Percentiles rank a stretch among this genome's conserved stretches.
Evolutionary conservation across 2,888 invertebrate genomes (phyloP).

Genomic region (Podabrus alpinus): DNA sequence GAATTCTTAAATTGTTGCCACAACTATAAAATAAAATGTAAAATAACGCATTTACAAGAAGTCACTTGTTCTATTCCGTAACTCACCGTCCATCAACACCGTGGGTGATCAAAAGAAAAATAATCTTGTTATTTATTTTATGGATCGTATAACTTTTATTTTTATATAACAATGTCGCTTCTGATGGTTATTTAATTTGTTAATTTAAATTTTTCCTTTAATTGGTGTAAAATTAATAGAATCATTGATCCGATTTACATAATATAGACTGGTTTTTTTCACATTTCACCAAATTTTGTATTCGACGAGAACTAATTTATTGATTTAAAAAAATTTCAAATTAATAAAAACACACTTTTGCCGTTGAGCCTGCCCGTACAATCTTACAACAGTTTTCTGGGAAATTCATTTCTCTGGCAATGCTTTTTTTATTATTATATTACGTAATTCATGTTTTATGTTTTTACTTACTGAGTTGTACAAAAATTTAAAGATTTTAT

Average conservation of each 20-base stretch:
- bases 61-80: conserved; percentile 18
- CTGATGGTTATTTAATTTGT: background rate
- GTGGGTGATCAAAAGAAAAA: conserved; percentile 17
- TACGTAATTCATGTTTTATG: too few relatives aligned
- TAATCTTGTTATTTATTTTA: background rate
- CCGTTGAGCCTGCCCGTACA: too few relatives aligned
- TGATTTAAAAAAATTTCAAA: too few relatives aligned
- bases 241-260: background rate
- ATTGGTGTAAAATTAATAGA: background rate
- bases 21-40: conserved; percentile 31
- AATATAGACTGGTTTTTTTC: background rate
- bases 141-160: background rate
- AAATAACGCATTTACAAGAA: conserved; percentile 28
- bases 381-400: too few relatives aligned
- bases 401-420: too few relatives aligned
- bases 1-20: conserved; percentile 24
- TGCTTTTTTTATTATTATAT: too few relatives aligned
- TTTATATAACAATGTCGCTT: background rate
- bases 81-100: conserved; percentile 23
- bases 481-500: too few relatives aligned
- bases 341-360: too few relatives aligned
- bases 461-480: too few relatives aligned
- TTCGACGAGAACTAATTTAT: background rate
- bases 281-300: background rate
- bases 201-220: background rate